Evolutionary conservation across 2,888 invertebrate genomes (phyloP).

Genomic region (Pristionchus entomophagus): DNA sequence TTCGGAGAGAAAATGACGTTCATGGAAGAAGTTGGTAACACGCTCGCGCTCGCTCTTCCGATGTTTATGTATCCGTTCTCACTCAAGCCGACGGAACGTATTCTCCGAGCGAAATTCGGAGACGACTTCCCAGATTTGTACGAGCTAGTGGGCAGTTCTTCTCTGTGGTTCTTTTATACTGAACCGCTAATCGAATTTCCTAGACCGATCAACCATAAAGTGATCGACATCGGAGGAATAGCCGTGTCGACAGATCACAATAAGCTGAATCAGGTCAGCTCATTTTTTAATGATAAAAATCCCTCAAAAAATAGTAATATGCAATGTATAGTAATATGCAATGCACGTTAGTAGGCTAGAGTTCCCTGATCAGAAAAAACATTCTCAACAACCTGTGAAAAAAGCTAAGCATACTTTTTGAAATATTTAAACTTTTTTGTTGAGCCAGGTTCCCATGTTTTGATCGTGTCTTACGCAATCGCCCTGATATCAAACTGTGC

Average conservation of each 20-base stretch:
- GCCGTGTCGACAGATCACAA: slow-evolving; percentile 9
- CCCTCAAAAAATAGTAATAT: too few relatives aligned
- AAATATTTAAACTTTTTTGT: too few relatives aligned
- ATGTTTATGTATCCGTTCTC: not conserved
- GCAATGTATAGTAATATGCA: too few relatives aligned
- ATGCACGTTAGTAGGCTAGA: too few relatives aligned
- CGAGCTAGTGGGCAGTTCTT: not conserved
- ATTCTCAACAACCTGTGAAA: too few relatives aligned
- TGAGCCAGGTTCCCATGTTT: too few relatives aligned
- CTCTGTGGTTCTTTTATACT: slow-evolving; percentile 5
- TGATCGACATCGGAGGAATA: slow-evolving; percentile 45
- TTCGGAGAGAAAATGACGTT: slow-evolving; percentile 38
- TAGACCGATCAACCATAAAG: not conserved
- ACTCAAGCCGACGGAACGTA: not conserved
- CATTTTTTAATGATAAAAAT: too few relatives aligned
- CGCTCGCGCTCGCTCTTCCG: not conserved
- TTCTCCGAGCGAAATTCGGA: not conserved
- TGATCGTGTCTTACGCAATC: too few relatives aligned
- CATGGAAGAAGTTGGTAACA: not conserved
- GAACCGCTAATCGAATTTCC: slow-evolving; percentile 47
- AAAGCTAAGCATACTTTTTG: too few relatives aligned
- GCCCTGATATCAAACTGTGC: too few relatives aligned
- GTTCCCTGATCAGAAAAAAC: too few relatives aligned
- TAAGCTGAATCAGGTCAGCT: slow-evolving; percentile 30
- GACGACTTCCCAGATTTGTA: not conserved